Conservation (phyloP, 2,888 invertebrate species). For the Epinotia ramella region DNA sequence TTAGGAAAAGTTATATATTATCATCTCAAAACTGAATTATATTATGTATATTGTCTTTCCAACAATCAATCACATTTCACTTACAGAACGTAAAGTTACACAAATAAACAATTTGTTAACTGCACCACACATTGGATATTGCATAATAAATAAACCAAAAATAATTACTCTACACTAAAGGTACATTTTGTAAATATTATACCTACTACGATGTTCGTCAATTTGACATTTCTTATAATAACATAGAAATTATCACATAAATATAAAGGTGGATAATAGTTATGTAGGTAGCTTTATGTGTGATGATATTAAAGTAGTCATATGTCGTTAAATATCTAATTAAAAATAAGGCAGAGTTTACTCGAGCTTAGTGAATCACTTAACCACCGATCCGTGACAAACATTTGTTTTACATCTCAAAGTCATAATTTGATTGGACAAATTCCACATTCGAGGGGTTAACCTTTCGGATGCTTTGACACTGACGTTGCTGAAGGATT, state of each 20-base stretch:
- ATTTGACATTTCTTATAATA: slow-evolving; percentile 21
- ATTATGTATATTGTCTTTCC: slow-evolving; percentile 59
- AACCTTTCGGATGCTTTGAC: no score
- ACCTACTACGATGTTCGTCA: slow-evolving; percentile 22
- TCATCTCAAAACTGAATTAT: slow-evolving; percentile 68
- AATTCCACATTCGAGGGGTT: no score
- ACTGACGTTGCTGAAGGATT: no score
- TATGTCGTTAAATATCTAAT: slow-evolving; percentile 10
- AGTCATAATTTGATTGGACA: no score
- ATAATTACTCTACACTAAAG: slow-evolving; percentile 25
- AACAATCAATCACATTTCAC: slow-evolving; percentile 76
- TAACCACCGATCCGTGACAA: neutral
- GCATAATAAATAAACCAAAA: slow-evolving; percentile 30
- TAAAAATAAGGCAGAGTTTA: slow-evolving; percentile 10
- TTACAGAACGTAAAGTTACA: slow-evolving; percentile 58
- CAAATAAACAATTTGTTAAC: slow-evolving; percentile 66
- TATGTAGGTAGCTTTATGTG: slow-evolving; percentile 16
- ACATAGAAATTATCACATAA: slow-evolving; percentile 33
- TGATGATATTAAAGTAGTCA: slow-evolving; percentile 33
- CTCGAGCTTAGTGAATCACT: neutral
- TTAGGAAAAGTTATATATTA: slow-evolving; percentile 55
- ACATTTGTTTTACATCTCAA: no score
- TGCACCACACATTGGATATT: slow-evolving; percentile 55
- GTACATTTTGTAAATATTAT: slow-evolving; percentile 30
- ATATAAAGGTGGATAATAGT: slow-evolving; percentile 18